Percentiles rank a stretch among this genome's conserved stretches.
These are phyloP conservation scores for Lysandra coridon DNA, from an alignment of 2,888 invertebrate species.

Conservation along the genomic window DNA sequence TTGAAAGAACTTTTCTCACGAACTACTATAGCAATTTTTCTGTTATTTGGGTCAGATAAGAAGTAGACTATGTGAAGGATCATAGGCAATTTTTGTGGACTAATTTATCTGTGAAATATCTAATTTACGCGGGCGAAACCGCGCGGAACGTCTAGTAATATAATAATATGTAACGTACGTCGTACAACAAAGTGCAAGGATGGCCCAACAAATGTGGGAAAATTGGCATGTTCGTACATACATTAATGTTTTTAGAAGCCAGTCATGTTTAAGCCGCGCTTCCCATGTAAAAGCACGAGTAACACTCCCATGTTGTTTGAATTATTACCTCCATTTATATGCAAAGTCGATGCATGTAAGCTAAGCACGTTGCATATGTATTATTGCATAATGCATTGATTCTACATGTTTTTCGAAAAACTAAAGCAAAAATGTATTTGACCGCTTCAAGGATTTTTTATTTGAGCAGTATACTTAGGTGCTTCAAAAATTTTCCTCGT, in stretches of 20 bases:
- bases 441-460: not conserved
- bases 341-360: slow-evolving; percentile 12
- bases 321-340: not conserved
- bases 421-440: not conserved
- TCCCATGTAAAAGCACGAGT: slow-evolving; percentile 14
- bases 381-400: not conserved
- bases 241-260: slow-evolving; percentile 21
- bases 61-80: too few species aligned
- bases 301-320: not conserved
- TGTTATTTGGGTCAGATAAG: too few species aligned
- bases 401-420: not conserved
- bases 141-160: too few species aligned
- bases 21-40: too few species aligned
- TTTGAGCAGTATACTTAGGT: not conserved
- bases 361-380: slow-evolving; percentile 12
- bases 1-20: too few species aligned
- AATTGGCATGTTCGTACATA: slow-evolving; percentile 10
- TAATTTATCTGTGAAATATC: too few species aligned
- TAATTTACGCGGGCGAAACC: too few species aligned
- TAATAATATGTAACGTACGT: not conserved
- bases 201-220: not conserved
- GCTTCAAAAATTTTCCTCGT: not conserved
- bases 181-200: not conserved
- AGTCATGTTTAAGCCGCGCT: not conserved
- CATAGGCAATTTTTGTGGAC: too few species aligned